Evolutionary conservation across 2,113 vertebrate species (phyloP).

Genomic region (Amblyopsis rosae): DNA sequence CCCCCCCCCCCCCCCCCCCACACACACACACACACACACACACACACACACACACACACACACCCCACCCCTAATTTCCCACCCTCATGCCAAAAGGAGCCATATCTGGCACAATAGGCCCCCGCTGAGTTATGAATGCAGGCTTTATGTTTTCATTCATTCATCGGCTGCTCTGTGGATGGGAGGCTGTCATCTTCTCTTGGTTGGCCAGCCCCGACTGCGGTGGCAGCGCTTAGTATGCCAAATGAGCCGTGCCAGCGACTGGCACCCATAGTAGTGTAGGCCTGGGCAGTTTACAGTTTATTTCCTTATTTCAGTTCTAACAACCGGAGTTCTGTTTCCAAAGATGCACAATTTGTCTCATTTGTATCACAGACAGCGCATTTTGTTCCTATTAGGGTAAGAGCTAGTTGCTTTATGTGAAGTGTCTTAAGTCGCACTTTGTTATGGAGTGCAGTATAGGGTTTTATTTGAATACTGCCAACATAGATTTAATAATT

Average conservation of each 20-base stretch:
- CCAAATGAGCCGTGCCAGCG: constrained; percentile 30
- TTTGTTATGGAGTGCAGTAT: background rate
- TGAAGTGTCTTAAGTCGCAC: constrained; percentile 15
- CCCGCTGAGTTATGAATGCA: constrained; percentile 34
- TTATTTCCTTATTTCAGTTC: background rate
- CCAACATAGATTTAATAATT: constrained; percentile 14
- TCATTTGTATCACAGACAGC: background rate
- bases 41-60: constrained; percentile 6
- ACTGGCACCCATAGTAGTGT: background rate
- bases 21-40: no score
- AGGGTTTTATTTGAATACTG: constrained; percentile 13
- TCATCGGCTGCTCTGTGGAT: constrained; percentile 4
- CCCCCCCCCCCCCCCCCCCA: background rate
- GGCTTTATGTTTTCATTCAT: constrained; percentile 40
- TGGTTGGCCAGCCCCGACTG: background rate
- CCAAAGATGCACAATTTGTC: background rate
- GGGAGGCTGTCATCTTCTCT: constrained; percentile 30
- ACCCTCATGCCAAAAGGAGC: constrained; percentile 9
- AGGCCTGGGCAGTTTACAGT: background rate
- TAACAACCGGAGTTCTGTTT: constrained; percentile 9
- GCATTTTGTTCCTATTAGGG: background rate
- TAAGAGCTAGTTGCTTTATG: constrained; percentile 5
- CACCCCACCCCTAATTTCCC: background rate
- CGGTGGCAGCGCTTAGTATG: constrained; percentile 14
- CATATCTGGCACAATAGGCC: constrained; percentile 21